Percentiles rank a stretch among this genome's conserved stretches.
These are phyloP conservation scores for Scolopax rusticola DNA, from an alignment of 2,797 vertebrate species.

Conservation along the genomic window DNA sequence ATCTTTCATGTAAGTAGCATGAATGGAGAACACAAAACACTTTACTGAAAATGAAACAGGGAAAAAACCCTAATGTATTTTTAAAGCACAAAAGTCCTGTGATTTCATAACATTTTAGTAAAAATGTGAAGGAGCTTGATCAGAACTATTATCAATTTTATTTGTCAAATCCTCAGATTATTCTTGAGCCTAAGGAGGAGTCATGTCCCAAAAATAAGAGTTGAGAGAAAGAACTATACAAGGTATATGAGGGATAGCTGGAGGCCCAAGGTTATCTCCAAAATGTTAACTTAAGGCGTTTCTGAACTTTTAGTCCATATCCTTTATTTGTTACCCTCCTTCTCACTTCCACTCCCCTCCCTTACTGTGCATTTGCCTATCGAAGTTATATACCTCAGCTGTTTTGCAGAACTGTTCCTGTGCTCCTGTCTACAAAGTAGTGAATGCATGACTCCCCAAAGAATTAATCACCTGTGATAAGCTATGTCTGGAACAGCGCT, in stretches of 20 bases:
- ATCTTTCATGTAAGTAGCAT: not conserved
- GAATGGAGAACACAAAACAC: not conserved
- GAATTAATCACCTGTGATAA: not conserved
- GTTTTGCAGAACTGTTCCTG: not conserved
- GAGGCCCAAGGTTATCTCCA: not conserved
- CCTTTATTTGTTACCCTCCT: not conserved
- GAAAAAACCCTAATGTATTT: accelerated
- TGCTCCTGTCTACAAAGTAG: not conserved
- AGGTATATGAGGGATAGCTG: not conserved
- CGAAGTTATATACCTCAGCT: not conserved
- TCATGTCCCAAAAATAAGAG: not conserved
- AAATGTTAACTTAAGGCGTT: not conserved
- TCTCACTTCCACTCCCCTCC: not conserved
- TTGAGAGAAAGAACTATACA: not conserved
- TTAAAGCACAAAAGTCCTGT: not conserved
- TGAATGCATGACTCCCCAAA: not conserved
- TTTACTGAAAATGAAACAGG: not conserved
- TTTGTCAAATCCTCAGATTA: not conserved
- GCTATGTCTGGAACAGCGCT: not conserved
- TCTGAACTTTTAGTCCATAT: not conserved
- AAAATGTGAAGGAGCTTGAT: not conserved
- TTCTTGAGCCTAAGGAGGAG: not conserved
- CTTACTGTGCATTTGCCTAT: not conserved
- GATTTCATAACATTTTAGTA: not conserved
- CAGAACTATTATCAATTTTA: not conserved